Base-by-base conservation (phyloP, 1,140 invertebrate species). In the Portunus trituberculatus region DNA sequence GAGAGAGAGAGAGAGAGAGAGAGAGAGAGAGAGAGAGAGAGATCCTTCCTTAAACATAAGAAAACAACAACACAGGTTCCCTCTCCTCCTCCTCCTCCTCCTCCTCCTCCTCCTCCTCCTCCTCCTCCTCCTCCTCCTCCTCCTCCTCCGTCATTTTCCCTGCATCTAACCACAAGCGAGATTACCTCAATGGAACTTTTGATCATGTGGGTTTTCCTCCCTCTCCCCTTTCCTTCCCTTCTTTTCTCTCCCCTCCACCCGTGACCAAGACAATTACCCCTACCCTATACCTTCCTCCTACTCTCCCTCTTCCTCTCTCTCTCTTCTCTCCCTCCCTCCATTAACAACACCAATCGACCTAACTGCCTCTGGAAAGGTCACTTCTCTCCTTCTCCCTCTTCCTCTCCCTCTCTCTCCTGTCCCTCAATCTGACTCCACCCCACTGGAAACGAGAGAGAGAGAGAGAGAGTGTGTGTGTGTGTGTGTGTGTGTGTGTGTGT, bases 331-430 rank as follows among this genome's bases (percentile, higher is more conserved):
- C 67, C n/a, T 76, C n/a, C 25, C 20, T 76, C 67, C n/a, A 76
- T 76, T 76, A 76, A 76, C 67, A 76, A 76, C 67, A 76, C 67
- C 67, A 76, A 76, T n/a, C 16, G 67, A 76, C 67, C 20, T 76
- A 76, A 76, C 67, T n/a, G 25, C 67, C 20, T 7, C n/a, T 76
- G 20, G 20, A 76, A 76, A 76, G 67, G 67, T 76, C 67, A 76
- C 6, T 76, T n/a, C 25, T 76, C 67, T 76, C 67, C 25, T 25
- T 76, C n/a, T n/a, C 67, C 8, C n/a, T 8, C 67, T 76, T 20
- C 20, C 67, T 76, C 67, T 76, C 67, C 25, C 67, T 76, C 59
- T 76, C 59, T 76, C 59, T n/a, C n/a, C 67, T 76, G 12, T 76
- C 67, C 25, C 67, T 76, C 67, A 7, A 25, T 76, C 67, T 76